A percentile compares a stretch with the other conserved stretches of the same genome.
Conservation (phyloP, 2,888 invertebrate genomes). For the Monopis laevigella region DNA sequence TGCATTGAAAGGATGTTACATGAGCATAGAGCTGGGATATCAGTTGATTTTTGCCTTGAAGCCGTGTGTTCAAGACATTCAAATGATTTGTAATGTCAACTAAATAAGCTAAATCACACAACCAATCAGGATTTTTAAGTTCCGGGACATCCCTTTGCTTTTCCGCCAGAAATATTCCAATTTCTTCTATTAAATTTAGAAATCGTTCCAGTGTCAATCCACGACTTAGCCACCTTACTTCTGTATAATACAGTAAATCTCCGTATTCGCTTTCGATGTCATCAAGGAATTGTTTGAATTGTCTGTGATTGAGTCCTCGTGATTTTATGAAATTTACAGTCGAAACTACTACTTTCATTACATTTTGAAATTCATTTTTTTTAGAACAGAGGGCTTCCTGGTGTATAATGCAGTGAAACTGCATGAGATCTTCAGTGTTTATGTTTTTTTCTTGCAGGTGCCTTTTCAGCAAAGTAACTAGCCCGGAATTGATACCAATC, state of each 20-base stretch:
- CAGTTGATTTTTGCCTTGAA: slow-evolving; percentile 14
- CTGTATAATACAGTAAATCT: slow-evolving; percentile 18
- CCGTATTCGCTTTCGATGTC: slow-evolving; percentile 18
- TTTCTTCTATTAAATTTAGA: neutral
- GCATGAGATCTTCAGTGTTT: neutral
- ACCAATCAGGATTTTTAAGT: slow-evolving; percentile 14
- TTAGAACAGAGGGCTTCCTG: slow-evolving; percentile 6
- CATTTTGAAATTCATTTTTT: neutral
- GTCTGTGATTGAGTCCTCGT: slow-evolving; percentile 17
- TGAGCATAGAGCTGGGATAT: no score
- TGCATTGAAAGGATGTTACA: no score
- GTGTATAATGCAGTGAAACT: slow-evolving; percentile 12
- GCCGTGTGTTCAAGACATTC: slow-evolving; percentile 11
- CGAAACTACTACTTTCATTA: slow-evolving; percentile 3
- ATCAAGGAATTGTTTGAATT: slow-evolving; percentile 18
- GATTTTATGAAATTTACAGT: slow-evolving; percentile 6
- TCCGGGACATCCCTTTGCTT: slow-evolving; percentile 16
- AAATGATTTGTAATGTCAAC: slow-evolving; percentile 12
- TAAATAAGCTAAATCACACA: slow-evolving; percentile 10
- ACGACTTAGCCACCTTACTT: slow-evolving; percentile 15
- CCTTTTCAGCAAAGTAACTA: slow-evolving; percentile 19
- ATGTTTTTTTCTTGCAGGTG: slow-evolving; percentile 17
- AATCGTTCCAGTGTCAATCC: slow-evolving; percentile 13
- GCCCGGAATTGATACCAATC: slow-evolving; percentile 20
- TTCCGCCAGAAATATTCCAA: slow-evolving; percentile 15